These are phyloP conservation scores for Schizopygopsis malacanthus DNA, from an alignment of 2,797 vertebrate genomes.

Conservation along the genomic window DNA sequence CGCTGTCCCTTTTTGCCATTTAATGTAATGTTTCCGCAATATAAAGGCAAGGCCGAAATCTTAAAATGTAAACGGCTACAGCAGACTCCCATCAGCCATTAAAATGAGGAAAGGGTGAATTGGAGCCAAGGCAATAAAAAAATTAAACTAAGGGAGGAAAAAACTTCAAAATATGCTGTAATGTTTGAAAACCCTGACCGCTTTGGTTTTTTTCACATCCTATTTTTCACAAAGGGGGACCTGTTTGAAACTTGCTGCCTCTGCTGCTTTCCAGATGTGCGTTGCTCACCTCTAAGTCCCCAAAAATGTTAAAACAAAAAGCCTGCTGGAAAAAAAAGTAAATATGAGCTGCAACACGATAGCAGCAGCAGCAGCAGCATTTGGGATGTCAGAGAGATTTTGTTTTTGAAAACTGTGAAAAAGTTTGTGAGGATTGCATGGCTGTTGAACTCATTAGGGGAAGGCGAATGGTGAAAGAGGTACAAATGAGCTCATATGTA, in stretches of 20 bases:
- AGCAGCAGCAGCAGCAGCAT: background rate
- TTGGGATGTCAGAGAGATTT: slow-evolving; percentile 47
- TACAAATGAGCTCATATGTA: slow-evolving; percentile 49
- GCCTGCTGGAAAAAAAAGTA: slow-evolving; percentile 39
- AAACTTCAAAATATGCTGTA: slow-evolving; percentile 82
- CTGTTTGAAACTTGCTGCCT: slow-evolving; percentile 74
- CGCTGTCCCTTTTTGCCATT: slow-evolving; percentile 71
- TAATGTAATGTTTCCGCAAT: slow-evolving; percentile 86
- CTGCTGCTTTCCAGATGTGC: slow-evolving; percentile 82
- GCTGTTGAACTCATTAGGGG: slow-evolving; percentile 50
- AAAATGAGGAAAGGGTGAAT: slow-evolving; percentile 78
- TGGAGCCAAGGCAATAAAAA: slow-evolving; percentile 82
- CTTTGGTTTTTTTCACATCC: slow-evolving; percentile 70
- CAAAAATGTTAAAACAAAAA: slow-evolving; percentile 57
- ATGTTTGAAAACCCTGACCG: slow-evolving; percentile 78
- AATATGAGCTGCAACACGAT: slow-evolving; percentile 37
- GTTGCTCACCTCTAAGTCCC: slow-evolving; percentile 68
- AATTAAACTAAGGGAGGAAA: slow-evolving; percentile 70
- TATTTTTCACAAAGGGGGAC: slow-evolving; percentile 82
- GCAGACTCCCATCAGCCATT: slow-evolving; percentile 82
- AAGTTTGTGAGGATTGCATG: slow-evolving; percentile 35
- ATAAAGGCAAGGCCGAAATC: slow-evolving; percentile 75
- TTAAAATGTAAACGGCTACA: slow-evolving; percentile 81
- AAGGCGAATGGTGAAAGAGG: slow-evolving; percentile 31
- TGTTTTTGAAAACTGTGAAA: slow-evolving; percentile 48